Conservation (phyloP, 2,888 invertebrate species). For the Drosophila subquinaria region DNA sequence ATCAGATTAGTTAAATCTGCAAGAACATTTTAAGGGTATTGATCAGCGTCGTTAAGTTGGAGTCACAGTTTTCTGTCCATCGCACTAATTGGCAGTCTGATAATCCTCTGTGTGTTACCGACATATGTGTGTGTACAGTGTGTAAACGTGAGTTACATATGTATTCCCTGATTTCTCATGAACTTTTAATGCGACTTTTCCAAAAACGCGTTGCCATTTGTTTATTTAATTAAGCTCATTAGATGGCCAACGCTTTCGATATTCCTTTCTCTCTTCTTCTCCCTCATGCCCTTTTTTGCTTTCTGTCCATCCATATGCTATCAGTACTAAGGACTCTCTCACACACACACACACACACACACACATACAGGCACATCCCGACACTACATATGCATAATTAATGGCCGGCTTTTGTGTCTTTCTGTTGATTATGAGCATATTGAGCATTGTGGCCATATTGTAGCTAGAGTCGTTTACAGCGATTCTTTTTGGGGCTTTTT, state of each 20-base stretch:
- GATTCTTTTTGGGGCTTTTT: constrained; percentile 18
- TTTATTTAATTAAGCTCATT: constrained; percentile 81
- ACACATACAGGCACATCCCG: constrained; percentile 30
- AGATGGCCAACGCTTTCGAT: constrained; percentile 53
- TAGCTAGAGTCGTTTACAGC: constrained; percentile 24
- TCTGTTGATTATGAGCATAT: constrained; percentile 65
- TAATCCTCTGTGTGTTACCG: constrained; percentile 18
- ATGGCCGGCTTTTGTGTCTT: constrained; percentile 55
- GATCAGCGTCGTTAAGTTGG: neutral
- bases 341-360: constrained; percentile 31
- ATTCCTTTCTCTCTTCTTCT: constrained; percentile 4
- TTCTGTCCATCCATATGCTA: constrained; percentile 58
- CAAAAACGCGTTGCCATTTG: constrained; percentile 66
- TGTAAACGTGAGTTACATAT: constrained; percentile 25
- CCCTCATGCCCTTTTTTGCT: no score
- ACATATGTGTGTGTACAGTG: constrained; percentile 11
- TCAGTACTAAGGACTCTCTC: constrained; percentile 23
- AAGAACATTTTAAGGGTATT: neutral
- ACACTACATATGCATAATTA: constrained; percentile 68
- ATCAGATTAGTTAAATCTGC: neutral
- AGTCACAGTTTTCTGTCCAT: neutral
- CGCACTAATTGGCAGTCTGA: constrained; percentile 37
- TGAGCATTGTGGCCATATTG: constrained; percentile 62
- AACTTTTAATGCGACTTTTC: constrained; percentile 54
- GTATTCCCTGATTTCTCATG: constrained; percentile 46